Conservation (phyloP, 2,797 vertebrate species). For the Lindbergichthys nudifrons region DNA sequence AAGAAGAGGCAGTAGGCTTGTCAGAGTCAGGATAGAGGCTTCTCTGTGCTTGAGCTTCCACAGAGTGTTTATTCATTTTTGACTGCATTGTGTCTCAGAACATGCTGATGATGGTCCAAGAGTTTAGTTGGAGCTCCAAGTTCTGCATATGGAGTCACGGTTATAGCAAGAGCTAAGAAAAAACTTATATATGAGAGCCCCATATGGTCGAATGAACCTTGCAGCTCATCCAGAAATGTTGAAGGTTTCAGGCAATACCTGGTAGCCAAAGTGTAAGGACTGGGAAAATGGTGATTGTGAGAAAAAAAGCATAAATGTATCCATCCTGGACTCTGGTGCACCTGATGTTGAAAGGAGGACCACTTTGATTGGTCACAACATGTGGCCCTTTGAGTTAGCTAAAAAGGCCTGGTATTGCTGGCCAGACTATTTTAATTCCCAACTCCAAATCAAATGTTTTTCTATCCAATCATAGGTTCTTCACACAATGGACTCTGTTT, state of each 20-base stretch:
- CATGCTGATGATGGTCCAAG: not conserved
- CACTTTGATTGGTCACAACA: not conserved
- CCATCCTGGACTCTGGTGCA: not conserved
- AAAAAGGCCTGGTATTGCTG: not conserved
- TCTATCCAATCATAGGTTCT: not conserved
- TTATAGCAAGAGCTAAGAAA: not conserved
- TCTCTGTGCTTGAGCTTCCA: not conserved
- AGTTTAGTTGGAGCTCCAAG: not conserved
- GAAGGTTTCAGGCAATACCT: not conserved
- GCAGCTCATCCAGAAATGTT: not conserved
- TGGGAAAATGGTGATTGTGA: not conserved
- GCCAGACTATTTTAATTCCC: not conserved
- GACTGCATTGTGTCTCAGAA: not conserved
- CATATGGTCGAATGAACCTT: not conserved
- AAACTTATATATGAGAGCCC: not conserved
- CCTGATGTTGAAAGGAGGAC: not conserved
- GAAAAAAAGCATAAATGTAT: not conserved
- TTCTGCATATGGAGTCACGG: not conserved
- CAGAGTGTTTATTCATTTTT: not conserved
- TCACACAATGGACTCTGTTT: not conserved
- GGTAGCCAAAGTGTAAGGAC: not conserved
- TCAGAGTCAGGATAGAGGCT: not conserved
- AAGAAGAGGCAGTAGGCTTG: not conserved
- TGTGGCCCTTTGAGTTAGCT: not conserved
- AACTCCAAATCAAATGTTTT: not conserved